Evolutionary conservation across 2,888 invertebrate species (phyloP).

Genomic region (Tuberolachnus salignus): DNA sequence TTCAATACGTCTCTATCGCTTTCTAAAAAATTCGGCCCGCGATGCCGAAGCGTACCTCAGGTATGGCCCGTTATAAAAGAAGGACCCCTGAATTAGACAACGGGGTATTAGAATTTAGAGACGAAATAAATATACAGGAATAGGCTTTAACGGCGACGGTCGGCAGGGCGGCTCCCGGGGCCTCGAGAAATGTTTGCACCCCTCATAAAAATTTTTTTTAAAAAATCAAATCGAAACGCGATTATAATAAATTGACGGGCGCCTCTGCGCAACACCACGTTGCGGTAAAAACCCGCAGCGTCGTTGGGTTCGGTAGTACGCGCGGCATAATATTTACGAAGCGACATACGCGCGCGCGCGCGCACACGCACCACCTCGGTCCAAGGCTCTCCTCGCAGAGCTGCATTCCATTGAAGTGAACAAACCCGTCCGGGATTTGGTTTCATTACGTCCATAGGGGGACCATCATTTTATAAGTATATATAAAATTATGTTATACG

Average conservation of each 20-base stretch:
- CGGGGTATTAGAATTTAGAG: too few species aligned
- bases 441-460: slow-evolving; percentile 50
- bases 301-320: not conserved
- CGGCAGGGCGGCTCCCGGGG: too few species aligned
- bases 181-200: too few species aligned
- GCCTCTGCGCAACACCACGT: not conserved
- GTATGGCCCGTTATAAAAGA: too few species aligned
- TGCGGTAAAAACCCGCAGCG: slow-evolving; percentile 8
- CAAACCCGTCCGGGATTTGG: slow-evolving; percentile 52
- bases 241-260: not conserved
- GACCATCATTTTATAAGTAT: slow-evolving; percentile 37
- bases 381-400: slow-evolving; percentile 21
- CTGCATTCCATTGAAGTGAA: slow-evolving; percentile 55
- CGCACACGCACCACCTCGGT: not conserved
- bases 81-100: too few species aligned
- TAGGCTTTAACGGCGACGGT: too few species aligned
- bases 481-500: not conserved
- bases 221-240: not conserved
- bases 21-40: too few species aligned
- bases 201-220: not conserved
- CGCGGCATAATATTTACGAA: slow-evolving; percentile 10
- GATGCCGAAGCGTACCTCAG: too few species aligned
- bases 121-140: too few species aligned
- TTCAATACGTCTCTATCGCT: too few species aligned
- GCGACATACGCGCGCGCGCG: not conserved